Base-by-base conservation (phyloP, 23 tunicate species). In the Botrylloides violaceus region DNA sequence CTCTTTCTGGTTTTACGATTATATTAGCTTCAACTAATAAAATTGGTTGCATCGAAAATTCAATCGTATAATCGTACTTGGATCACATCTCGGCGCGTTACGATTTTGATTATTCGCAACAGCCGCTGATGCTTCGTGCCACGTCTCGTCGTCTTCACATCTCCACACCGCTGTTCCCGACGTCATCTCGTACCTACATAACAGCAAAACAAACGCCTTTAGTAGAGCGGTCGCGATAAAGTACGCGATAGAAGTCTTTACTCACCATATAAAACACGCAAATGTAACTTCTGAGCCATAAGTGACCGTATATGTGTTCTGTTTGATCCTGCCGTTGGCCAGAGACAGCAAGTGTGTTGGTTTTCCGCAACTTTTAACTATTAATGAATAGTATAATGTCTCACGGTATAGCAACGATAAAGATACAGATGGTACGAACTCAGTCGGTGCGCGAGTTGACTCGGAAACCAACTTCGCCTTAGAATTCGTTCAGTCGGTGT, bases 141-240 rank as follows among this genome's bases (percentile, higher is more conserved):
- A 85, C 28, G 80, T 85, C 65, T 85, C 77, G 49, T 79, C 84
- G 20, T 64, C 81, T 7, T 43, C 84, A 66, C 94, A 85, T 20
- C 38, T 29, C 94, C 94, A 85, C 23, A 55, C 77, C 2, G 73
- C 22, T 0, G 81, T 71, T 24, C 94, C 94, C 57, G 94, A 85
- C 4, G 34, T 48, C 58, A 74, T 36, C 34, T 73, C 84, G 36
- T 85, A 85, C 94, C 94, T 87, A 12, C 0, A 73, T 43, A 7
- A 15, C 53, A 43, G 53, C 12, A 38, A 4, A 38, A 59, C 22
- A 30, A 55, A 55, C 77, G 56, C 32, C 65, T 72, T 18, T 34
- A 50, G 20, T 31, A 12, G 64, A 47, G 49, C 15, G 32, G 19
- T 29, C 49, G 19, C 55, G 32, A 56, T 21, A n/a, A n/a, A n/a